Evolutionary conservation across 1,140 invertebrate species (phyloP), one percentile per base, ranked within the genome.

Genomic region (Neoseiulus cucumeris): DNA sequence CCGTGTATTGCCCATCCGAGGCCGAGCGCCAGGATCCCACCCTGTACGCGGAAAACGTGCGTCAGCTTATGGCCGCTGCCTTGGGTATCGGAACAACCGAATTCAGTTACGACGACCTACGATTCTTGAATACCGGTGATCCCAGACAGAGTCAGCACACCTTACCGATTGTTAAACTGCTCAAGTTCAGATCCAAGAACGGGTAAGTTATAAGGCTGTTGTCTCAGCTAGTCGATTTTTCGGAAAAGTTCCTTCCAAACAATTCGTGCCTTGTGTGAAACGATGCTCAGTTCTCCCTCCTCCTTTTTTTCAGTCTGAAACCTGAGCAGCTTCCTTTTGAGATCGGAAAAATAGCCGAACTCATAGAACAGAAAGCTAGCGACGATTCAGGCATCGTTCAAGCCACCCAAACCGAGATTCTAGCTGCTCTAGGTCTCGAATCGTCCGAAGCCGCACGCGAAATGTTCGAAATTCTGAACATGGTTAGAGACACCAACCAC

Each of bases 41-140:
- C 74, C 77, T 95, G 14, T 97, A 85, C 78, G 91, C 91, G 1
- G 82, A 83, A 68, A 95, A 95, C 77, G 91, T 97, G 18, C 79
- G 90, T 68, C 81, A 83, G 70, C 80, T 88, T 55, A 95, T 95
- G 89, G 89, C 91, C 22, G 22, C 51, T 17, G 51, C 51, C 25
- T 33, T 59, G 17, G 51, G 51, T 1, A 25, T 59, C 33, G 51
- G 51, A 29, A 59, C 51, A 25, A 59, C 51, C 4, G 51, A 59
- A 59, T 59, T 59, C 33, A 33, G 51, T 59, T 59, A 59, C 51
- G 51, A 59, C 22, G 51, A 59, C 51, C 51, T 59, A 14, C 51
- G 51, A n/a, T 59, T 20, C 22, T 33, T 59, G 25, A 33, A 59
- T 25, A 59, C 51, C 17, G 51, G 51, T 25, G 51, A 59, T 59